Conservation (phyloP, 2,797 vertebrate genomes). For the Chiroxiphia lanceolata region DNA sequence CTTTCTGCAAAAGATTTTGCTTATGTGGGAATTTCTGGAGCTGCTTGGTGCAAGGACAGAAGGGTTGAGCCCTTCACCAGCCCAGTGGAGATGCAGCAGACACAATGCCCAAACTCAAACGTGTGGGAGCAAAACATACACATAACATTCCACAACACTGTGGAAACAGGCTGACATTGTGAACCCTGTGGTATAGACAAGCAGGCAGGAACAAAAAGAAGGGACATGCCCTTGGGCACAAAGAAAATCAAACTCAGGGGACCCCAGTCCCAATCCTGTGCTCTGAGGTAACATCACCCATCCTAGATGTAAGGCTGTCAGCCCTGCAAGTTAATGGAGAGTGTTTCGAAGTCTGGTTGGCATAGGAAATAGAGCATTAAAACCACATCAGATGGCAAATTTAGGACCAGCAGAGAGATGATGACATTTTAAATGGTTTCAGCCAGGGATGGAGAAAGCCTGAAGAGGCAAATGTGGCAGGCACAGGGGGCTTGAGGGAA, state of each 20-base stretch:
- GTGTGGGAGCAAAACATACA: neutral
- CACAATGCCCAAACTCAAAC: accelerated
- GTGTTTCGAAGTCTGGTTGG: neutral
- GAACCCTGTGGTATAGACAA: neutral
- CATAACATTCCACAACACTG: neutral
- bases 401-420: slow-evolving; percentile 32
- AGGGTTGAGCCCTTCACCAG: neutral
- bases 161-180: neutral
- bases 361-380: slow-evolving; percentile 45
- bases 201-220: neutral
- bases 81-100: accelerated
- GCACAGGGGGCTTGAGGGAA: neutral
- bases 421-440: slow-evolving; percentile 42
- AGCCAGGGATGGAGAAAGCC: neutral
- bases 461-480: neutral
- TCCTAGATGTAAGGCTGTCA: neutral
- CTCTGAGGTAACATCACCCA: neutral
- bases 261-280: neutral
- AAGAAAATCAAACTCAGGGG: neutral
- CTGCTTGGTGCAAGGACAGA: neutral
- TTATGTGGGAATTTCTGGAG: neutral
- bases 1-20: neutral
- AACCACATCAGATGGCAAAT: slow-evolving; percentile 16
- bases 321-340: neutral
- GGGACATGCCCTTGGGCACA: neutral